A percentile compares a stretch with the other conserved stretches of the same genome.
Conservation (phyloP, 1,140 invertebrate genomes). For the Carposina sasakii region DNA sequence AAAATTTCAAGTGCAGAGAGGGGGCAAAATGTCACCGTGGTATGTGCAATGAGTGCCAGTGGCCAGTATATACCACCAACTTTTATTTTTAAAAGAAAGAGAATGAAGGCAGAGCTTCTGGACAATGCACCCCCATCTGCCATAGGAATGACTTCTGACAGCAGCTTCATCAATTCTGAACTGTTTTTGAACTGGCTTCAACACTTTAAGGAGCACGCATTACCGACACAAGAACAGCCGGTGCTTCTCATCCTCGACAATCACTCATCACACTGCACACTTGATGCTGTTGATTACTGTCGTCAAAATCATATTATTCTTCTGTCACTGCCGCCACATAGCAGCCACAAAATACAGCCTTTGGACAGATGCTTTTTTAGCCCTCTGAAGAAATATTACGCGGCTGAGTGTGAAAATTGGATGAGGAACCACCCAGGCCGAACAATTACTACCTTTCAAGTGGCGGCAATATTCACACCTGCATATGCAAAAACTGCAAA, state of each 20-base stretch:
- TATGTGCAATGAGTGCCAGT: too few species aligned
- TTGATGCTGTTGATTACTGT: slow-evolving; percentile 18
- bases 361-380: slow-evolving; percentile 36
- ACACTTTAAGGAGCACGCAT: slow-evolving; percentile 47
- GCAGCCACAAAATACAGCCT: slow-evolving; percentile 45
- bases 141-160: slow-evolving; percentile 25
- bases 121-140: slow-evolving; percentile 38
- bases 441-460: slow-evolving; percentile 8
- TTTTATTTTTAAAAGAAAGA: too few species aligned
- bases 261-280: slow-evolving; percentile 33
- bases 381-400: slow-evolving; percentile 11
- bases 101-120: too few species aligned
- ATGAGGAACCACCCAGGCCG: slow-evolving; percentile 13
- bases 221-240: slow-evolving; percentile 25
- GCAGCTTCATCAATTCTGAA: slow-evolving; percentile 33
- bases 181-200: slow-evolving; percentile 36
- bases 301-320: slow-evolving; percentile 36
- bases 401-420: slow-evolving; percentile 20
- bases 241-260: slow-evolving; percentile 41
- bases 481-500: slow-evolving; percentile 7
- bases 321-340: slow-evolving; percentile 59
- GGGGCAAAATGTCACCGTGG: too few species aligned
- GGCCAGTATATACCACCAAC: too few species aligned
- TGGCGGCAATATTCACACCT: slow-evolving; percentile 2
- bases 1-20: too few species aligned